A percentile compares a stretch with the other conserved stretches of the same genome.
phyloP scores from a whole-genome alignment of 1,140 invertebrate genomes.

The Bombus superbus region DNA sequence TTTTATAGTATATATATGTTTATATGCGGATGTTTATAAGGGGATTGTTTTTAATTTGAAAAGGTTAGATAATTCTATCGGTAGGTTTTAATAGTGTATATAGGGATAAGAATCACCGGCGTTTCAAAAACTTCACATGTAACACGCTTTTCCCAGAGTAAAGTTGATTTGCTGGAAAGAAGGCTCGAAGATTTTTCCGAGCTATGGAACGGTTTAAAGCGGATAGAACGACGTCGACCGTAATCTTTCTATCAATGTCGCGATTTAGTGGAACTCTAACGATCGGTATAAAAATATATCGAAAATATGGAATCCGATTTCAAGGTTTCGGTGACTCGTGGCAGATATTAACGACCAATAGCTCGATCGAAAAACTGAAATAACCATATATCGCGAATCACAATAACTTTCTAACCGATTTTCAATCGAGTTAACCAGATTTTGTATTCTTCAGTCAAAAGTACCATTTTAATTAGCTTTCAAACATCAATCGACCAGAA shows the following conservation, averaged over 20 bases:
- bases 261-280: not conserved
- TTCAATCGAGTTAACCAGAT: not conserved
- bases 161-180: slow-evolving; percentile 9
- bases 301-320: too few species aligned
- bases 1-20: too few species aligned
- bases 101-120: too few species aligned
- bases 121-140: not conserved
- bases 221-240: slow-evolving; percentile 32
- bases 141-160: not conserved
- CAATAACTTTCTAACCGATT: not conserved
- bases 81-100: not conserved
- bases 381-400: too few species aligned
- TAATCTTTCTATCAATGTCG: not conserved
- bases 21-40: too few species aligned
- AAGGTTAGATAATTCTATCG: too few species aligned
- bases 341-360: not conserved
- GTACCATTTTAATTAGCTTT: not conserved
- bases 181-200: slow-evolving; percentile 3
- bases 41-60: too few species aligned
- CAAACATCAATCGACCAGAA: not conserved
- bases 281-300: not conserved
- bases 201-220: slow-evolving; percentile 48
- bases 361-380: not conserved
- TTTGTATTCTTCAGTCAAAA: not conserved
- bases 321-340: too few species aligned